These are phyloP conservation scores for Anomalospiza imberbis DNA, from an alignment of 2,797 vertebrate species.

Conservation along the genomic window DNA sequence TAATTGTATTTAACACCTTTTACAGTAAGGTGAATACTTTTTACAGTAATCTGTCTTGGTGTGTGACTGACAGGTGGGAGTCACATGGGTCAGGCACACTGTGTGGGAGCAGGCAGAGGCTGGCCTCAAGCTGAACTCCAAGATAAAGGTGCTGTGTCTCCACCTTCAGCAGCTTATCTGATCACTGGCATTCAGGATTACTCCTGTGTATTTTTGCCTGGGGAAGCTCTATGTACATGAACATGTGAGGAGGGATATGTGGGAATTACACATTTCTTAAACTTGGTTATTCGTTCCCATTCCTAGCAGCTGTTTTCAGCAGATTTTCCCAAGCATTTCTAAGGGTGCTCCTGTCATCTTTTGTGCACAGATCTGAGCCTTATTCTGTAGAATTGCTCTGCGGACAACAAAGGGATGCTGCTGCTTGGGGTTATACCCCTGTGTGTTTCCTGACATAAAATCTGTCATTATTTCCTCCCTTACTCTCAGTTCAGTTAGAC, in stretches of 20 bases:
- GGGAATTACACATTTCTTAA: not conserved
- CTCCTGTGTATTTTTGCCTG: not conserved
- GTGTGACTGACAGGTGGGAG: not conserved
- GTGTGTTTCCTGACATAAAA: not conserved
- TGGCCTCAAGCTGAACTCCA: not conserved
- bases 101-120: not conserved
- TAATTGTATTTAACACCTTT: not conserved
- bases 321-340: not conserved
- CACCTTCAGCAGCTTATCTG: not conserved
- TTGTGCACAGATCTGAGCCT: not conserved
- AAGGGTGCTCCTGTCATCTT: not conserved
- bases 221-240: not conserved
- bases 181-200: not conserved
- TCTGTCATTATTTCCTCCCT: not conserved
- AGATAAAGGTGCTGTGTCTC: not conserved
- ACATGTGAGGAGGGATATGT: not conserved
- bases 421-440: not conserved
- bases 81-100: fast-evolving
- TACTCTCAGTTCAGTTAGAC: not conserved
- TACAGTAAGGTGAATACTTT: not conserved
- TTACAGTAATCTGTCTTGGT: not conserved
- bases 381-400: not conserved
- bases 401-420: not conserved
- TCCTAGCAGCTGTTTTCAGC: not conserved
- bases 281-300: not conserved